Evolutionary conservation across 2,797 vertebrate genomes (phyloP).

Genomic region (Caiman crocodilus): DNA sequence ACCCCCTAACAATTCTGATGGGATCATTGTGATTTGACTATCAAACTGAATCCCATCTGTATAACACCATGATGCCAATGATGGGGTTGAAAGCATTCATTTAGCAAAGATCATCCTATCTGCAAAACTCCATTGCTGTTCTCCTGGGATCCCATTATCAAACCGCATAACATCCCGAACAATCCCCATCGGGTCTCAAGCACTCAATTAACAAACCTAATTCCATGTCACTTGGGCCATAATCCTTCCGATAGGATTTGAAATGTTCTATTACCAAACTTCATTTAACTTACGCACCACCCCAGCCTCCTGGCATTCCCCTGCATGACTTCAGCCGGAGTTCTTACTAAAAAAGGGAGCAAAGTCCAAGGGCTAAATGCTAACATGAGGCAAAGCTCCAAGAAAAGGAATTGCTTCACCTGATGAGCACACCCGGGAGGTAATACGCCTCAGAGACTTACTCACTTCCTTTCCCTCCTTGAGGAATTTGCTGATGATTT

Average conservation of each 20-base stretch:
- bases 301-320: background rate
- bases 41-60: conserved; percentile 19
- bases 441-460: background rate
- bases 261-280: conserved; percentile 63
- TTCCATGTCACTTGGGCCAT: conserved; percentile 27
- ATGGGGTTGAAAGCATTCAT: conserved; percentile 9
- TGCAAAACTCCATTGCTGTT: conserved; percentile 47
- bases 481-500: background rate
- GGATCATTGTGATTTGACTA: conserved; percentile 16
- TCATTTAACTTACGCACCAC: conserved; percentile 42
- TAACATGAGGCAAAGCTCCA: background rate
- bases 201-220: conserved; percentile 57
- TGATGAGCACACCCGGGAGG: background rate
- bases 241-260: conserved; percentile 71
- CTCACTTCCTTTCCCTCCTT: background rate
- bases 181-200: conserved; percentile 54
- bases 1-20: conserved; percentile 8
- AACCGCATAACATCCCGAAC: background rate
- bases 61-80: conserved; percentile 18
- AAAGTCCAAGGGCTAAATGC: background rate
- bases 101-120: background rate
- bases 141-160: conserved; percentile 6
- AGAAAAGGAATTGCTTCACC: background rate
- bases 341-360: background rate
- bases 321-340: background rate